phyloP scores from a whole-genome alignment of 2,113 vertebrate genomes.

The Cinclus mexicanus region DNA sequence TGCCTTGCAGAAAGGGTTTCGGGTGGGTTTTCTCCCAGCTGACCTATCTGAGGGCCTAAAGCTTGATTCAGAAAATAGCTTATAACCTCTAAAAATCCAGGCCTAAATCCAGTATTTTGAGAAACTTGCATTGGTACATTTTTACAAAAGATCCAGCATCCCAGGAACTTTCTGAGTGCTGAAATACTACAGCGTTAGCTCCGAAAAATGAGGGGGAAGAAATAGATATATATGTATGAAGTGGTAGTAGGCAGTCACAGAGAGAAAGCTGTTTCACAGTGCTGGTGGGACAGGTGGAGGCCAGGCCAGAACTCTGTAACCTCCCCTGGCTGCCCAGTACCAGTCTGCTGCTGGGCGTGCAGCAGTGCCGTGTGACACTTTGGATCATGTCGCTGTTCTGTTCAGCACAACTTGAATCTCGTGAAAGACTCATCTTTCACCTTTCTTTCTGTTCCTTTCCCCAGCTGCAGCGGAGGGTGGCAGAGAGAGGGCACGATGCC shows the following conservation, averaged over 20 bases:
- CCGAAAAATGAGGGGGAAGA: neutral
- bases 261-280: neutral
- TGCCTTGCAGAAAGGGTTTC: neutral
- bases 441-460: neutral
- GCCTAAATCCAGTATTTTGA: neutral
- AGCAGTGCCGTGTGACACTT: neutral
- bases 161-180: neutral
- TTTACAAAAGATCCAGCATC: neutral
- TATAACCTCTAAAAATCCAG: neutral
- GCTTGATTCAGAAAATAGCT: neutral
- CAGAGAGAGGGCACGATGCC: fast-evolving
- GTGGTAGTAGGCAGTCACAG: neutral
- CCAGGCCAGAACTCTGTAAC: neutral
- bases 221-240: neutral
- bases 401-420: neutral
- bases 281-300: neutral
- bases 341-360: neutral
- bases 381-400: fast-evolving
- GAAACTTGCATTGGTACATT: neutral
- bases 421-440: neutral
- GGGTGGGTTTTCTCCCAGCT: neutral
- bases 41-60: neutral
- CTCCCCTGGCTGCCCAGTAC: fast-evolving
- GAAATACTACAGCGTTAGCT: neutral
- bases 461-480: neutral